Conservation (phyloP, 2,797 vertebrate species). For the Microctenopoma steveboyesi region DNA sequence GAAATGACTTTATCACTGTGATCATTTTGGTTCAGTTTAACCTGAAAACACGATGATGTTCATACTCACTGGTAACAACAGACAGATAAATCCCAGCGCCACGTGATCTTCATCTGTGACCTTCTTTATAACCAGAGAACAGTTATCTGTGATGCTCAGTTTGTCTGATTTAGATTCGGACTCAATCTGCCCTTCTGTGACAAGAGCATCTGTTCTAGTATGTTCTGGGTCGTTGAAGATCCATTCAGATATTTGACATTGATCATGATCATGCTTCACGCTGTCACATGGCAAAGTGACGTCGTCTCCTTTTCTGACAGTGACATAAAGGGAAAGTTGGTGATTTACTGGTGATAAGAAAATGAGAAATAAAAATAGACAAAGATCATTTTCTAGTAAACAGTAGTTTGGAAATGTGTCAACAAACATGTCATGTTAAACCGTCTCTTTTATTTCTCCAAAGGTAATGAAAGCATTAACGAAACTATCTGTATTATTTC, state of each 20-base stretch:
- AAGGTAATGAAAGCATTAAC: too few relatives aligned
- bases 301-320: slow-evolving; percentile 1
- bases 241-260: background rate
- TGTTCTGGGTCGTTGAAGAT: fast-evolving
- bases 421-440: too few relatives aligned
- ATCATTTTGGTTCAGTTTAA: too few relatives aligned
- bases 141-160: slow-evolving; percentile 10
- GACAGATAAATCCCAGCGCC: slow-evolving; percentile 8
- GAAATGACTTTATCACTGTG: too few relatives aligned
- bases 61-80: slow-evolving; percentile 21
- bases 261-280: fast-evolving
- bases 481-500: too few relatives aligned
- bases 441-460: too few relatives aligned
- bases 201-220: fast-evolving
- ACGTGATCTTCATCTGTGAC: background rate
- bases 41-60: too few relatives aligned
- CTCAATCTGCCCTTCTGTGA: background rate
- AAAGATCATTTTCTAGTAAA: too few relatives aligned
- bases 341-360: too few relatives aligned
- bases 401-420: too few relatives aligned
- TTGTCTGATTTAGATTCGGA: background rate
- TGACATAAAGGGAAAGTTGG: fast-evolving
- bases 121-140: slow-evolving; percentile 29
- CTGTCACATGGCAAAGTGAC: slow-evolving; percentile 6
- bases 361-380: too few relatives aligned